Conservation (phyloP, 23 tunicate genomes). For the Trididemnum clinides region DNA sequence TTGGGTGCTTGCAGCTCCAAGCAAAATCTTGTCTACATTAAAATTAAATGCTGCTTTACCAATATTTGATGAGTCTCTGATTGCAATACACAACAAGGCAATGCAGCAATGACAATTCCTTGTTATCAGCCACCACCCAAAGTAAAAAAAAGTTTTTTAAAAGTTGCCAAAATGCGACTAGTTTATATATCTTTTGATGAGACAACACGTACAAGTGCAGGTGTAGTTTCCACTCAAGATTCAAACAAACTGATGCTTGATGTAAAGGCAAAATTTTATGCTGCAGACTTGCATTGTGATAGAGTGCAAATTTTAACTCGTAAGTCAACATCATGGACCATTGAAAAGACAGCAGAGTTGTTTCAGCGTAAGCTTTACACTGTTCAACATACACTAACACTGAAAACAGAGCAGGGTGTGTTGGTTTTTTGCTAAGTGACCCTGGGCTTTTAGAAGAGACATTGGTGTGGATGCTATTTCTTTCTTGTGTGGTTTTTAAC, state of each 20-base stretch:
- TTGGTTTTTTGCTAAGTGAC: constrained; percentile 23
- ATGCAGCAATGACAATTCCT: neutral
- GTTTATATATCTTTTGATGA: constrained; percentile 10
- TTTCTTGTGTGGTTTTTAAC: neutral
- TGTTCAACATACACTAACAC: neutral
- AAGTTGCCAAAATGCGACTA: constrained; percentile 25
- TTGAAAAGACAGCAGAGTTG: constrained; percentile 18
- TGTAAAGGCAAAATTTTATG: constrained; percentile 3
- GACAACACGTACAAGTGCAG: neutral
- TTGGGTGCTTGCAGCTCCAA: neutral
- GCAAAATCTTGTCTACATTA: neutral
- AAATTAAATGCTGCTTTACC: neutral
- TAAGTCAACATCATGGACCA: constrained; percentile 8
- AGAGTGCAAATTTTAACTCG: constrained; percentile 32
- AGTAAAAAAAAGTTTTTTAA: constrained; percentile 23
- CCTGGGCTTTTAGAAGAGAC: constrained; percentile 5
- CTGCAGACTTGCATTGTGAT: neutral
- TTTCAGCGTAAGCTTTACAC: constrained; percentile 17
- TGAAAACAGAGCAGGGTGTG: constrained; percentile 19
- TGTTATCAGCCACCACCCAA: constrained; percentile 7
- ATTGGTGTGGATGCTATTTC: constrained; percentile 15
- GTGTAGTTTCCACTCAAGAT: constrained; percentile 21
- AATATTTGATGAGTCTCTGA: constrained; percentile 1
- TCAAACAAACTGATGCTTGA: constrained; percentile 8
- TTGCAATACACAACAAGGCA: constrained; percentile 16